phyloP scores from a whole-genome alignment of 2,113 vertebrate species.

The Phalacrocorax pelagicus region DNA sequence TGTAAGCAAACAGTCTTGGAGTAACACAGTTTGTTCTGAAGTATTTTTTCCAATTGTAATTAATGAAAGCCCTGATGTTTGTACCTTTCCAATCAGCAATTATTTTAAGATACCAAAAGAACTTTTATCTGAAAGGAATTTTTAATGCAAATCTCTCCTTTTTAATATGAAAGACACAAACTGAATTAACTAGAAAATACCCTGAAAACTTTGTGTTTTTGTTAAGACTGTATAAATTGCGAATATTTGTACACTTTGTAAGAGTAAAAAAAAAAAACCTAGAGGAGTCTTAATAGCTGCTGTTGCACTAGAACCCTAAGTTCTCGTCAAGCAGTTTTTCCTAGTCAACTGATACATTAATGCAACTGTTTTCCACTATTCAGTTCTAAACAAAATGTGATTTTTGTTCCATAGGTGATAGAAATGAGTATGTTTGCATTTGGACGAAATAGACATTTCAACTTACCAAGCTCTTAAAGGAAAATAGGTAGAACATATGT shows the following conservation, averaged over 20 bases:
- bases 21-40: neutral
- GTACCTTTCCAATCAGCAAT: neutral
- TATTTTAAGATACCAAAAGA: conserved; percentile 20
- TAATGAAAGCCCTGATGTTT: neutral
- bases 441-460: conserved; percentile 24
- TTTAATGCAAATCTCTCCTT: conserved; percentile 28
- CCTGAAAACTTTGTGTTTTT: conserved; percentile 7
- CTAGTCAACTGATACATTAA: neutral
- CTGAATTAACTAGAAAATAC: neutral
- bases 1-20: neutral
- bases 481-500: conserved; percentile 8
- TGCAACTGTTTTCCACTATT: conserved; percentile 16
- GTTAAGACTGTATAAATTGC: conserved; percentile 23
- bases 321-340: conserved; percentile 27
- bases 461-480: neutral
- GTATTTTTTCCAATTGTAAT: neutral
- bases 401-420: conserved; percentile 42
- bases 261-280: neutral
- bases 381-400: conserved; percentile 35
- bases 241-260: conserved; percentile 25
- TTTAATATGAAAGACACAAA: neutral
- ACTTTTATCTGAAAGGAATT: neutral
- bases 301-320: conserved; percentile 31
- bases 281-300: conserved; percentile 54
- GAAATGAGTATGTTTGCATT: conserved; percentile 30